phyloP scores from a whole-genome alignment of 2,797 vertebrate species.

The Cirrhinus mrigala region DNA sequence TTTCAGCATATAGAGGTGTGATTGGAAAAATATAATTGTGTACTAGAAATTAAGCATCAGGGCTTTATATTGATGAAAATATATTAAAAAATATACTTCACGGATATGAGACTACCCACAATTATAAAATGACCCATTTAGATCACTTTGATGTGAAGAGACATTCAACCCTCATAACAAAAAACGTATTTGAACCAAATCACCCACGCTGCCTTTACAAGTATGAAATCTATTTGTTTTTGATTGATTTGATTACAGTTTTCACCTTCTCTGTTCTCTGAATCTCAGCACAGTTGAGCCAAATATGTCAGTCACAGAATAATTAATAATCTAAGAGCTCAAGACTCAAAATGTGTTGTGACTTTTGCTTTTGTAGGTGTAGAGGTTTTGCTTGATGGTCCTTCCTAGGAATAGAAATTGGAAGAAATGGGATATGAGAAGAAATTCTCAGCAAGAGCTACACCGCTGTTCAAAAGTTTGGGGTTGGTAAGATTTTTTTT shows the following conservation, averaged over 20 bases:
- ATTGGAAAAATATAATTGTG: too few species aligned
- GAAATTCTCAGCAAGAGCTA: neutral
- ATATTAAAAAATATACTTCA: too few species aligned
- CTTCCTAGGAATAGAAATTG: neutral
- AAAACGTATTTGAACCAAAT: too few species aligned
- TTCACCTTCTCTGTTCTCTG: neutral
- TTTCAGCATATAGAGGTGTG: too few species aligned
- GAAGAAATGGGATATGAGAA: neutral
- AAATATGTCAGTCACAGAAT: neutral
- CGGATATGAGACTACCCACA: too few species aligned
- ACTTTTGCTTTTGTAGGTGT: neutral
- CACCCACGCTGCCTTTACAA: too few species aligned
- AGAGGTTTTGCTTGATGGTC: neutral
- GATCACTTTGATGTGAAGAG: too few species aligned
- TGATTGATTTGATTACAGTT: neutral
- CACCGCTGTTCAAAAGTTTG: neutral
- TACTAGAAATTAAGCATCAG: too few species aligned
- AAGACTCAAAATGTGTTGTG: neutral
- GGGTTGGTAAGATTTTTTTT: neutral
- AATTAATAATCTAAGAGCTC: neutral
- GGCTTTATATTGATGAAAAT: too few species aligned
- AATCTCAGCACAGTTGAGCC: neutral
- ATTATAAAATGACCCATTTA: too few species aligned
- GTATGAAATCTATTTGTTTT: too few species aligned
- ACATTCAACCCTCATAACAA: too few species aligned